Evolutionary conservation across 2,113 vertebrate genomes (phyloP).

Genomic region (Percina caprodes): DNA sequence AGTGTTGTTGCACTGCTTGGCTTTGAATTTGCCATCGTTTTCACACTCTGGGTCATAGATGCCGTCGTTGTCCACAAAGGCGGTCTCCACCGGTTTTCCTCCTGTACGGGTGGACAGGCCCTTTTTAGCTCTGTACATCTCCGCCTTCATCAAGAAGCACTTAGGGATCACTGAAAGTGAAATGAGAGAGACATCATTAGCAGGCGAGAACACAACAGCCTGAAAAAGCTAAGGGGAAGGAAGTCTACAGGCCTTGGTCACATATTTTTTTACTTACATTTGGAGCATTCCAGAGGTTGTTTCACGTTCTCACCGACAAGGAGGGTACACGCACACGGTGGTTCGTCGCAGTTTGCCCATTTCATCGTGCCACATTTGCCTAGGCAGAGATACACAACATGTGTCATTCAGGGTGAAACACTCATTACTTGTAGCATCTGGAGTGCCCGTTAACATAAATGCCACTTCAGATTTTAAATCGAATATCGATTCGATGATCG

Average conservation of each 20-base stretch:
- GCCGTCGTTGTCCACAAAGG: conserved; percentile 92
- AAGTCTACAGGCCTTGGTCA: not conserved
- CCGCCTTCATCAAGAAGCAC: conserved; percentile 92
- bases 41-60: conserved; percentile 94
- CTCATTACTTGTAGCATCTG: not conserved
- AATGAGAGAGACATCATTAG: not conserved
- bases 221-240: too few relatives aligned
- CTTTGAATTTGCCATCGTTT: conserved; percentile 85
- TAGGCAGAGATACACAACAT: conserved; percentile 11
- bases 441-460: not conserved
- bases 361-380: conserved; percentile 66
- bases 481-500: not conserved
- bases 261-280: conserved; percentile 69
- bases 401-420: not conserved
- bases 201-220: fast-evolving
- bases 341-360: conserved; percentile 61
- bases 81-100: conserved; percentile 81
- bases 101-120: conserved; percentile 48
- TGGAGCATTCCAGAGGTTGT: not conserved
- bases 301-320: fast-evolving
- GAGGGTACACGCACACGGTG: not conserved
- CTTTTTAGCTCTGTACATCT: conserved; percentile 76
- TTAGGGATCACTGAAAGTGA: conserved; percentile 88
- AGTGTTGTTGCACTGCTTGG: conserved; percentile 91
- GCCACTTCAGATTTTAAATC: not conserved